Evolutionary conservation across 2,113 vertebrate genomes (phyloP), one percentile per base, ranked within the genome.

Genomic region (Sinosuthora webbiana): DNA sequence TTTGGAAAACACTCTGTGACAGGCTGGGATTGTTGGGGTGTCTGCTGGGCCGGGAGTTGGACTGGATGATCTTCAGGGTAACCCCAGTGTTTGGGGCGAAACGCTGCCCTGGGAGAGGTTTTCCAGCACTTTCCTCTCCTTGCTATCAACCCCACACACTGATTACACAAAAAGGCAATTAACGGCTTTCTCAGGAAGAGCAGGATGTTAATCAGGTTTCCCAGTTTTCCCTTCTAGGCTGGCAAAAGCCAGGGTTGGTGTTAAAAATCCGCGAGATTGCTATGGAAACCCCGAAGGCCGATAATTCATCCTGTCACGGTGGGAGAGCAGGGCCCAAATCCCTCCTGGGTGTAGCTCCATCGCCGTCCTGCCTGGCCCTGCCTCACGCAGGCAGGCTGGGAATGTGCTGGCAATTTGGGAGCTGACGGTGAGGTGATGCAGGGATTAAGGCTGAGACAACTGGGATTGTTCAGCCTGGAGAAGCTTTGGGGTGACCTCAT

Each of bases 351-450:
- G 67, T 1, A 15, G 33, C 30, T 39, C 39, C 22, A 1, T 8
- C 6, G 0, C 49, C 0, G 0, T 24, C 60, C 65, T 21, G 39
- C 13, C 6, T 0, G 12, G 41, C 33, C 42, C 75, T 57, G 67
- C 73, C 59, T 41, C 50, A 11, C 45, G 42, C 16, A 3, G 23
- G 2, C 6, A 3, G 44, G 24, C 49, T 55, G 44, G 33, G 35
- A 45, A n/a, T 5, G 50, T 8, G 50, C 27, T 3, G 31, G 57
- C 47, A 39, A 35, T 63, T 49, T 11, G 28, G 67, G 42, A 47
- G 15, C 28, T 50, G 63, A 15, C 0, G 0, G 6, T 3, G 11
- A 21, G 39, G 52, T 4, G 33, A 7, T 4, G 3, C 7, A 14
- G 27, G 64, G 27, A 30, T 35, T 5, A 2, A 28, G 3, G 17